A percentile compares a stretch with the other conserved stretches of the same genome.
Conservation (phyloP, 2,888 invertebrate genomes). For the Biston betularia region DNA sequence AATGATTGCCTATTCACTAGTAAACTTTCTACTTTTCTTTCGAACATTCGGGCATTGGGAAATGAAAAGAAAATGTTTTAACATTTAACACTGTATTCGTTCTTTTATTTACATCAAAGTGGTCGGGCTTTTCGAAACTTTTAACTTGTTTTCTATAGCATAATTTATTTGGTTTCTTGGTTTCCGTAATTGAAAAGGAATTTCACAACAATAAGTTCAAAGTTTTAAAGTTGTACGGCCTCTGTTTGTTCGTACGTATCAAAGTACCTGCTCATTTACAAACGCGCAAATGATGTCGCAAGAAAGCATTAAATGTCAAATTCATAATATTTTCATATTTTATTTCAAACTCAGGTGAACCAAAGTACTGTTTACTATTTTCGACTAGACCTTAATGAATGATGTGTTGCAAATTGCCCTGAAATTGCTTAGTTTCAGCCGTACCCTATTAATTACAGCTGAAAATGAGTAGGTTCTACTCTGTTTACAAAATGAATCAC, state of each 20-base stretch:
- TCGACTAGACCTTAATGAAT: neutral
- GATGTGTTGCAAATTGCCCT: conserved; percentile 14
- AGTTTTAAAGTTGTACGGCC: conserved; percentile 13
- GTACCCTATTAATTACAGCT: conserved; percentile 25
- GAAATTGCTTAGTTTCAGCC: conserved; percentile 20
- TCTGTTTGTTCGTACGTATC: conserved; percentile 6
- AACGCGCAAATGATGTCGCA: neutral
- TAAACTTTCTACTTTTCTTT: neutral
- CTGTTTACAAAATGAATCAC: conserved; percentile 56
- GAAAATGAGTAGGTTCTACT: conserved; percentile 39
- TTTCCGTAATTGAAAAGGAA: conserved; percentile 5
- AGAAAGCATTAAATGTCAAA: neutral
- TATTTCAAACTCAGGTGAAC: neutral
- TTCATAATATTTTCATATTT: too few relatives aligned
- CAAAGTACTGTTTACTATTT: conserved; percentile 2
- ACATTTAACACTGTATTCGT: neutral
- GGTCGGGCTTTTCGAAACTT: neutral
- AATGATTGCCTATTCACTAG: conserved; percentile 1
- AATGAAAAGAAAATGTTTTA: conserved; percentile 7
- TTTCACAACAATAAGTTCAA: conserved; percentile 4
- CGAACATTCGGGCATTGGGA: neutral
- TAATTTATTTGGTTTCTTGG: conserved; percentile 22
- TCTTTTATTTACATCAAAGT: neutral
- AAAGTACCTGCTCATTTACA: too few relatives aligned
- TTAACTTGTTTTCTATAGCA: conserved; percentile 10